These are phyloP conservation scores for Gavialis gangeticus DNA, from an alignment of 2,113 vertebrate species.

Conservation along the genomic window DNA sequence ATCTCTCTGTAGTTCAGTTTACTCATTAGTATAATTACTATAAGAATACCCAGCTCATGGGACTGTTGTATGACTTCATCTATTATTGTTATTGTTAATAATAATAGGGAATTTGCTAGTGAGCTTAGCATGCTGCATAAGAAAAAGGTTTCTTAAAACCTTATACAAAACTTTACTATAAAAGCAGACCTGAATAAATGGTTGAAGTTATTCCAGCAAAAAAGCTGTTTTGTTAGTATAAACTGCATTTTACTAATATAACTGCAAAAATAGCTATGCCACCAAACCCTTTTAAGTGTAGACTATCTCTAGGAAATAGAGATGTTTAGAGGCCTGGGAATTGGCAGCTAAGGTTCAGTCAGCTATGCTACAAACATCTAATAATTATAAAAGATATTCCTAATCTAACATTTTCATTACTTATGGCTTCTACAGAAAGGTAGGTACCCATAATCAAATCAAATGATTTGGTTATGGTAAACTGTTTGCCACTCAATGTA, in stretches of 20 bases:
- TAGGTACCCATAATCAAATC: background rate
- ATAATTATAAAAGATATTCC: background rate
- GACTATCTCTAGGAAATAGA: background rate
- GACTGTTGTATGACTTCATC: background rate
- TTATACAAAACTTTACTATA: background rate
- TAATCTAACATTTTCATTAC: background rate
- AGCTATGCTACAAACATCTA: fast-evolving
- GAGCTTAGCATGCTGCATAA: constrained; percentile 1
- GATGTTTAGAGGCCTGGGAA: background rate
- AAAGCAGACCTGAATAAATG: background rate
- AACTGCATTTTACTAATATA: background rate
- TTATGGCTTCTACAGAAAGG: background rate
- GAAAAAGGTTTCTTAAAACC: constrained; percentile 15
- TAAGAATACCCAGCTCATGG: constrained; percentile 46
- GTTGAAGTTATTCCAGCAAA: constrained; percentile 17
- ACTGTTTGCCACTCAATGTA: background rate
- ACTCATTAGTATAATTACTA: constrained; percentile 43
- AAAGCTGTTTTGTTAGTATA: background rate
- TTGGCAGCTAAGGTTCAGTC: background rate
- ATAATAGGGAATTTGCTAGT: background rate
- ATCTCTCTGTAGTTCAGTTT: constrained; percentile 40
- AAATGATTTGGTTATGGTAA: background rate
- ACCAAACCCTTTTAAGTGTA: background rate
- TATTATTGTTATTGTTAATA: constrained; percentile 34
- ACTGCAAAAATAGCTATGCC: background rate